Conservation (phyloP, 2,888 invertebrate species). For the Drosophila austrosaltans region DNA sequence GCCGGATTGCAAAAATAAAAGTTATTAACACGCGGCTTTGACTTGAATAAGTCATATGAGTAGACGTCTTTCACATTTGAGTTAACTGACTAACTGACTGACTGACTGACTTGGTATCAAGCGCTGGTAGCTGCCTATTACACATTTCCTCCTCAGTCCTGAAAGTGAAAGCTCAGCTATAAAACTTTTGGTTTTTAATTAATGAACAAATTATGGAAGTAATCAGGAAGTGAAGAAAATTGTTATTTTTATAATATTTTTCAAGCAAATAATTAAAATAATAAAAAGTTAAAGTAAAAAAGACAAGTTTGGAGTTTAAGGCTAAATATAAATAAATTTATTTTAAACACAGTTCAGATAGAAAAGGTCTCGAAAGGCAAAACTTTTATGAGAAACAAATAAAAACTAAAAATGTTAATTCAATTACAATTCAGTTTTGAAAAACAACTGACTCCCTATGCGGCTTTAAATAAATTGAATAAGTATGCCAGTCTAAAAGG, state of each 20-base stretch:
- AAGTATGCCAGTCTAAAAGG: slow-evolving; percentile 26
- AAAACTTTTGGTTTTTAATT: slow-evolving; percentile 23
- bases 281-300: no score
- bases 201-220: neutral
- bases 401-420: neutral
- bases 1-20: slow-evolving; percentile 60
- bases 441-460: neutral
- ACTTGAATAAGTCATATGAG: slow-evolving; percentile 70
- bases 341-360: neutral
- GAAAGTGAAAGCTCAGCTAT: slow-evolving; percentile 39
- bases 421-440: slow-evolving; percentile 29
- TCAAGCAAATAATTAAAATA: no score
- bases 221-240: neutral
- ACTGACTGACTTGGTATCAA: slow-evolving; percentile 19
- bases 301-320: no score
- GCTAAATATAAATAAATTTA: no score
- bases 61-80: slow-evolving; percentile 40
- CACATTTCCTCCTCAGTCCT: slow-evolving; percentile 31
- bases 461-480: slow-evolving; percentile 63
- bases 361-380: neutral
- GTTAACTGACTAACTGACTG: slow-evolving; percentile 30
- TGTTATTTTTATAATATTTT: no score
- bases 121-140: slow-evolving; percentile 16
- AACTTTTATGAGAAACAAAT: neutral
- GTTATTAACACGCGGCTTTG: slow-evolving; percentile 75